Evolutionary conservation across 2,113 vertebrate species (phyloP).

Genomic region (Furnarius figulus): DNA sequence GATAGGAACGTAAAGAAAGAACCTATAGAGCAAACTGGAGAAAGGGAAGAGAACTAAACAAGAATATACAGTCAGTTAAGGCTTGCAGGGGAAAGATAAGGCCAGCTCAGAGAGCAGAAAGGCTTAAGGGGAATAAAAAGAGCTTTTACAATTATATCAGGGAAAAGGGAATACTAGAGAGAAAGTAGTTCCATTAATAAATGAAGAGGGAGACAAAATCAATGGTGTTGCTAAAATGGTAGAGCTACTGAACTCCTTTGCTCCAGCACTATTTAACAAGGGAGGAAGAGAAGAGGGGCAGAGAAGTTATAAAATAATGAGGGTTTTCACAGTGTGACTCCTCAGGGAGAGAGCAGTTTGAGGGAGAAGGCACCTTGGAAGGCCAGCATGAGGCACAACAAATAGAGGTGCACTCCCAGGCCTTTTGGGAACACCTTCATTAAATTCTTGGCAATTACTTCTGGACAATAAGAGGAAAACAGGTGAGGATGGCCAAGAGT

Average conservation of each 20-base stretch:
- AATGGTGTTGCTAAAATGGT: slow-evolving; percentile 74
- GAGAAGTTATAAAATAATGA: slow-evolving; percentile 76
- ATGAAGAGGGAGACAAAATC: slow-evolving; percentile 78
- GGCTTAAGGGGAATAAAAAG: slow-evolving; percentile 70
- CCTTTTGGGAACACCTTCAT: accelerated
- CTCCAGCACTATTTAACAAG: slow-evolving; percentile 68
- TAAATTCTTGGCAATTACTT: neutral
- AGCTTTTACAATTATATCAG: slow-evolving; percentile 75
- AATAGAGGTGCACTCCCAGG: neutral
- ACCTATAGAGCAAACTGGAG: slow-evolving; percentile 59
- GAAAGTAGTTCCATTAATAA: slow-evolving; percentile 76
- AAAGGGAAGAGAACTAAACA: slow-evolving; percentile 64
- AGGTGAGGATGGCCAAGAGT: neutral
- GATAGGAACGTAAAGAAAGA: slow-evolving; percentile 54
- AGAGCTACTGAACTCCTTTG: slow-evolving; percentile 70
- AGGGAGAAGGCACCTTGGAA: slow-evolving; percentile 1
- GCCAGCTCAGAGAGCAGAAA: slow-evolving; percentile 68
- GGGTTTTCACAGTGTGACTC: slow-evolving; percentile 24
- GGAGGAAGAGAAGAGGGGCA: slow-evolving; percentile 44
- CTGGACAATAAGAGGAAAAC: neutral
- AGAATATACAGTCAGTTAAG: slow-evolving; percentile 69
- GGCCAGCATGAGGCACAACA: neutral
- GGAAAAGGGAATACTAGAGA: slow-evolving; percentile 74
- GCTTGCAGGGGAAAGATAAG: slow-evolving; percentile 70
- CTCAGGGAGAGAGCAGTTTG: slow-evolving; percentile 3